Evolutionary conservation across 2,888 invertebrate species (phyloP).

Genomic region (Galeopsomyia nigrocyanea): DNA sequence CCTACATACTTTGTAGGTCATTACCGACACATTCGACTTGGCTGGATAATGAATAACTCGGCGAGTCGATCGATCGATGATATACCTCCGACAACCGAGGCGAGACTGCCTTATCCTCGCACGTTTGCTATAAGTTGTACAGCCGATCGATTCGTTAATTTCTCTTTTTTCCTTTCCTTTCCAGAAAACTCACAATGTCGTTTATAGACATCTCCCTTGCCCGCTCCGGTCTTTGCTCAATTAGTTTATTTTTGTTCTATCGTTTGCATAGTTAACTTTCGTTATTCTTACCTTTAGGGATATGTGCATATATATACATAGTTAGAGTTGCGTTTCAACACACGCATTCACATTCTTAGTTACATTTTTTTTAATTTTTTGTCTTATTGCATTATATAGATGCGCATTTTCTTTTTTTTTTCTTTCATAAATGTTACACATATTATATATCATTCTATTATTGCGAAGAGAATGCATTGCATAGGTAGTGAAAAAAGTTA

Average conservation of each 20-base stretch:
- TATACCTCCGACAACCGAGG: conserved; percentile 1
- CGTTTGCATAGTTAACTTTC: no score
- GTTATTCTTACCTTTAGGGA: no score
- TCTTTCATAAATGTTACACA: no score
- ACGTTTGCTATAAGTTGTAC: no score
- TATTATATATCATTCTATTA: conserved; percentile 4
- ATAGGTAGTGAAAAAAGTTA: conserved; percentile 19
- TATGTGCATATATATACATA: conserved; percentile 3
- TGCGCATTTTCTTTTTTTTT: no score
- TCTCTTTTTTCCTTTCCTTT: neutral
- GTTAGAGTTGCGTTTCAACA: conserved; percentile 5
- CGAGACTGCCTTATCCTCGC: no score
- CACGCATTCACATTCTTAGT: conserved; percentile 1
- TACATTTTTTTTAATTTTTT: neutral
- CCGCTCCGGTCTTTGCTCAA: neutral
- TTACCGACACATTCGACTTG: conserved; percentile 56
- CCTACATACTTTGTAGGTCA: conserved; percentile 57
- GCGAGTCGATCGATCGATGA: conserved; percentile 60
- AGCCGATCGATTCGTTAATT: neutral
- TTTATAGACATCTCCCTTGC: conserved; percentile 6
- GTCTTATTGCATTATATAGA: no score
- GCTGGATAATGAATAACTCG: conserved; percentile 53
- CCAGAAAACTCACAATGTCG: conserved; percentile 7
- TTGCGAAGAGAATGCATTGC: conserved; percentile 3
- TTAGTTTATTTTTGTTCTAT: neutral